These are phyloP conservation scores for Sitta europaea DNA, from an alignment of 2,113 vertebrate genomes.

Conservation along the genomic window DNA sequence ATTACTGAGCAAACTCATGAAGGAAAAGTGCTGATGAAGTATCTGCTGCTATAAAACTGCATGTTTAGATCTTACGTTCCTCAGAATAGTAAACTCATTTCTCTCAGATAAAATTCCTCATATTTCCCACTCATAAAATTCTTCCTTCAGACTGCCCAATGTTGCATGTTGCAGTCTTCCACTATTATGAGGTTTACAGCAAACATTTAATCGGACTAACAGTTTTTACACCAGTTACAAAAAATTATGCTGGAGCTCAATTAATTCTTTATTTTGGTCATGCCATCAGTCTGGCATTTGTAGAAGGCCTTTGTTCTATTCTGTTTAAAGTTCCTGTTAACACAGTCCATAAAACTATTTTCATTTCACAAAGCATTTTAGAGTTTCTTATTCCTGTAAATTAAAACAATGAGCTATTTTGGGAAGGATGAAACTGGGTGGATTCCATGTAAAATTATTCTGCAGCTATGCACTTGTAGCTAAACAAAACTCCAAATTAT, in stretches of 20 bases:
- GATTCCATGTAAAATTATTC: neutral
- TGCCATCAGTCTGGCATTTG: neutral
- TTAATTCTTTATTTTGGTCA: neutral
- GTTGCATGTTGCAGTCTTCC: neutral
- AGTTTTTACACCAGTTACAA: neutral
- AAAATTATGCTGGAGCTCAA: neutral
- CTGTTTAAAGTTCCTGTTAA: neutral
- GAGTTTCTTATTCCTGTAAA: neutral
- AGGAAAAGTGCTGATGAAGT: neutral
- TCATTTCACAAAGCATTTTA: neutral
- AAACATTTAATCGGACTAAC: neutral
- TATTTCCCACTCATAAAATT: neutral
- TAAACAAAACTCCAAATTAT: neutral
- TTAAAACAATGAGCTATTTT: neutral
- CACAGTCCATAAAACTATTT: neutral
- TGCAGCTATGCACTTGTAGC: neutral
- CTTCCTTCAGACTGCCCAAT: neutral
- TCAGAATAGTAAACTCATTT: neutral
- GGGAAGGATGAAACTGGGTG: neutral
- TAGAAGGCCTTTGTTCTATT: neutral
- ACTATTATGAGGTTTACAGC: neutral
- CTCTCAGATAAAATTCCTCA: neutral
- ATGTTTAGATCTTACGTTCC: neutral
- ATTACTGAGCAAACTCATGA: neutral
- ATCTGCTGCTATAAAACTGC: neutral